phyloP scores from a whole-genome alignment of 2,113 vertebrate genomes.

The Prionailurus viverrinus region DNA sequence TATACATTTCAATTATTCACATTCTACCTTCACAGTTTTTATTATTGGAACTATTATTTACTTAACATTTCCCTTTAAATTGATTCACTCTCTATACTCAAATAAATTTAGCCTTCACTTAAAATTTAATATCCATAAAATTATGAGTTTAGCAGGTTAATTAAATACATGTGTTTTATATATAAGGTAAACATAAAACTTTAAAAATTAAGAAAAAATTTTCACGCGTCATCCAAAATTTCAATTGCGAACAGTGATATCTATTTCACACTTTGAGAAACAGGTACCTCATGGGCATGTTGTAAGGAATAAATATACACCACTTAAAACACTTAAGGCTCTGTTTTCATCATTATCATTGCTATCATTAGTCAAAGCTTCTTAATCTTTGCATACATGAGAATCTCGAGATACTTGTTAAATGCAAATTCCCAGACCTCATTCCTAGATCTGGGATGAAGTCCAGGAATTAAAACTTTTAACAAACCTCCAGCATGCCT shows the following conservation, averaged over 20 bases:
- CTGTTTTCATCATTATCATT: background rate
- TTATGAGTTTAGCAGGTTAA: background rate
- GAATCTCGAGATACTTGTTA: background rate
- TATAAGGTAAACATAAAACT: background rate
- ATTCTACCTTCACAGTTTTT: background rate
- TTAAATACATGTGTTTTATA: background rate
- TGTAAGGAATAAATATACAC: background rate
- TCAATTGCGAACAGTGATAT: background rate
- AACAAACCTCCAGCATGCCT: background rate
- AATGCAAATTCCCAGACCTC: background rate
- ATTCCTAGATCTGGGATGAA: background rate
- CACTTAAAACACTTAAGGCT: background rate
- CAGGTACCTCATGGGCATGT: background rate
- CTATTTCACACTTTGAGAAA: background rate
- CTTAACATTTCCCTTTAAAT: background rate
- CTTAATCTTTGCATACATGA: background rate
- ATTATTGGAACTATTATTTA: background rate
- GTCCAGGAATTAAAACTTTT: background rate
- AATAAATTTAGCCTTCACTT: conserved; percentile 41
- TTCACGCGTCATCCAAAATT: background rate
- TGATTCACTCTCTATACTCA: background rate
- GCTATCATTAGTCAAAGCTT: background rate
- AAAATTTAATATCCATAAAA: background rate
- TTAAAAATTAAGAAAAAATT: background rate
- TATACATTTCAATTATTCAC: background rate